Base-by-base conservation (phyloP, 2,797 vertebrate species). In the Cheirogaleus major region DNA sequence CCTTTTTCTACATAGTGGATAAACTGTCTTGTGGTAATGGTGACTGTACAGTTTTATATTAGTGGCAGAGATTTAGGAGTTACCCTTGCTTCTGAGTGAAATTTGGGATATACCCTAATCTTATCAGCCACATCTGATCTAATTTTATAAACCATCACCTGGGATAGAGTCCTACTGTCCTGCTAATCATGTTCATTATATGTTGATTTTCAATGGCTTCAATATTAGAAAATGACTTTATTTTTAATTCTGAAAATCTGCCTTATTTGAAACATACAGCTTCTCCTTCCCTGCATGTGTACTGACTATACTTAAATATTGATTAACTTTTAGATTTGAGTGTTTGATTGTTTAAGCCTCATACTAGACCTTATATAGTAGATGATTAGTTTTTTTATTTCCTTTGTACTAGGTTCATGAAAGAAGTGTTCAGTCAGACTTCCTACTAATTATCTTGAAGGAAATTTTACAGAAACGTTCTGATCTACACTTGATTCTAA, bases 381-480 rank as follows among this genome's bases (percentile, higher is more conserved):
- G 88, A 3, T 73, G 43, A 61, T 11, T 84, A 14, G 4, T 41
- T 86, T 84, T 96, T 79, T 0, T 12, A 11, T 95, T 95, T 88
- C 72, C 43, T 73, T 93, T 48, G 69, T 93, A 92, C 70, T 96
- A 99, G 99, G 99, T 99, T 91, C 99, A 99, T 8, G 99, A 99
- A 98, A 99, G 99, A 98, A 99, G 99, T 5, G 99, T 99, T 80
- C 99, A 99, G 96, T 99, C 99, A 0, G 99, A 99, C 98, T 99
- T 99, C 98, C 99, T 99, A 80, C 98, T 99, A 0, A 99, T 99
- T 98, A 99, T 99, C 98, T 98, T 99, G 91, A 99, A 99, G 95
- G 99, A 99, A 72, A 99, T 99, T 67, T 98, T 99, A 6, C 99
- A 99, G 98, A 99, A 99, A 96, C 99, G 99, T 27, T 99, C 99